Evolutionary conservation across 2,113 vertebrate genomes (phyloP), one percentile per base, ranked within the genome.

Genomic region (Macquaria ambigua): DNA sequence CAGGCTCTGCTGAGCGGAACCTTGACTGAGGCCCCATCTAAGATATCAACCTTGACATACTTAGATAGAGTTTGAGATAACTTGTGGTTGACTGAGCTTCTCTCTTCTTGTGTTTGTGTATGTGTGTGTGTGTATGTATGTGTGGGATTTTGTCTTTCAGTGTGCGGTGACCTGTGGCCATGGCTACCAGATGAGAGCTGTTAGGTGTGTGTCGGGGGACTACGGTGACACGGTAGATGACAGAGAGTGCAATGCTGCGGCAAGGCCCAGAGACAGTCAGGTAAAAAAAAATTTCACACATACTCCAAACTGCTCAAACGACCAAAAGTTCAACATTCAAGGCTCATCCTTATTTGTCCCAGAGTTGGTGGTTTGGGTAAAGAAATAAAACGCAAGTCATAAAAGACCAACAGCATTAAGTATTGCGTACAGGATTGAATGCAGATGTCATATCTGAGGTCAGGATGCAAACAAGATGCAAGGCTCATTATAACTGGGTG

Each of bases 151-250:
- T 80, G 48, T 80, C 70, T 85, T 69, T 70, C 92, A 99, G 98
- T 99, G 98, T 87, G 59, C 97, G 9, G 96, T 96, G 67, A 97
- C 97, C 0, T 99, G 98, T 81, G 98, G 98, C 34, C 96, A 87
- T 0, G 98, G 98, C 3, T 97, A 97, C 93, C 97, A 97, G 93
- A 93, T 96, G 90, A 96, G 98, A 66, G 97, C 96, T 14, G 97
- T 99, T 25, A 95, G 93, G 62, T 99, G 98, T 72, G 94, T 98
- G 56, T 95, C 92, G 0, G 97, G 96, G 39, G 78, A 55, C 5
- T 95, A 97, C 1, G 92, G 92, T 0, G 76, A 94, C 56, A 90
- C 95, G 23, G 83, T 97, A 74, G 95, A 95, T 34, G 97, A 97
- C 87, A 90, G 95, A 66, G 96, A 96, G 61, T 99, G 98, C 87